Evolutionary conservation across 2,113 vertebrate genomes (phyloP).

Genomic region (Albula glossodonta): DNA sequence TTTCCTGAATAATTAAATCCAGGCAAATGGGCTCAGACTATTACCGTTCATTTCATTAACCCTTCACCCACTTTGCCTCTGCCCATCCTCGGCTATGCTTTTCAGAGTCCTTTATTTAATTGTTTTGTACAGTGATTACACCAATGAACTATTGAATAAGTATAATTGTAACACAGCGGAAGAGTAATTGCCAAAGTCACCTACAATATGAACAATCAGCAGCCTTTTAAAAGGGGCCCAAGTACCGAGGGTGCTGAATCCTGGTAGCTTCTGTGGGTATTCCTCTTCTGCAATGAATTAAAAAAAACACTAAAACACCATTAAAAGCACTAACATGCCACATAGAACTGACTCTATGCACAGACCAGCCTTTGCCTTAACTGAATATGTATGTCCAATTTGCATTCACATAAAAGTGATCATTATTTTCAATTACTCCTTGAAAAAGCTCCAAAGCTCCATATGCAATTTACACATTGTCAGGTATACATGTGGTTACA

Average conservation of each 20-base stretch:
- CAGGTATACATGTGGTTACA: no score
- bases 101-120: background rate
- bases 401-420: no score
- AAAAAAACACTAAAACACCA: no score
- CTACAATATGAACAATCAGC: background rate
- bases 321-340: no score
- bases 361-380: no score
- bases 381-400: no score
- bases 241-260: no score
- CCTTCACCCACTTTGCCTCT: background rate
- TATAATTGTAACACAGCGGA: background rate
- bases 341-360: no score
- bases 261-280: no score
- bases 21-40: conserved; percentile 3
- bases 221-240: background rate
- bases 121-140: background rate
- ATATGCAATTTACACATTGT: no score
- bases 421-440: no score
- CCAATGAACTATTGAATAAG: background rate
- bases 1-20: conserved; percentile 21
- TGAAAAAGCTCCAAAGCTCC: no score
- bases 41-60: conserved; percentile 11
- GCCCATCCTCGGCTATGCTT: background rate
- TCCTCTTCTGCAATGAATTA: background rate
- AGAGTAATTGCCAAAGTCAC: background rate